phyloP scores from a whole-genome alignment of 1,140 invertebrate species.

The Galendromus occidentalis region DNA sequence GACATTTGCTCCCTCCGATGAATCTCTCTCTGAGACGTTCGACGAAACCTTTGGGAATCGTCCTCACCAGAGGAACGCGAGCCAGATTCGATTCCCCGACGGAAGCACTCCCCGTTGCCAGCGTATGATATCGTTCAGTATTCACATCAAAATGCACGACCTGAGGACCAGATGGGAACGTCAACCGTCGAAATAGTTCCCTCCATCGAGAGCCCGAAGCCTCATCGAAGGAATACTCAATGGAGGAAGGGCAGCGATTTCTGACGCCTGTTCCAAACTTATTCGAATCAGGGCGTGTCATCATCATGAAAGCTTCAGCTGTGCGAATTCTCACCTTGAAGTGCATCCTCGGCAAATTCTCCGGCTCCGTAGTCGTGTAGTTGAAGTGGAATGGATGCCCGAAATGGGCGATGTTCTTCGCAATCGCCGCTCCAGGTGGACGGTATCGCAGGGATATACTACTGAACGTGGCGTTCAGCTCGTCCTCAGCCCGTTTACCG shows the following conservation, averaged over 20 bases:
- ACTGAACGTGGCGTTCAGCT: slow-evolving; percentile 3
- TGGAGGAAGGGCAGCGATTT: too few species aligned
- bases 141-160: neutral
- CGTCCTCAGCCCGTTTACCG: neutral
- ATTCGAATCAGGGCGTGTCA: too few species aligned
- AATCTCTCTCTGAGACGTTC: neutral
- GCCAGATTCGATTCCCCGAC: neutral
- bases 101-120: neutral
- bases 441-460: neutral
- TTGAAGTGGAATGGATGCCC: slow-evolving; percentile 8
- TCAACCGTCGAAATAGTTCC: too few species aligned
- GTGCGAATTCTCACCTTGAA: neutral
- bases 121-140: neutral
- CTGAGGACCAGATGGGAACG: neutral
- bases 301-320: too few species aligned
- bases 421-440: neutral
- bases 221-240: too few species aligned
- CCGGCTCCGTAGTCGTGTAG: neutral
- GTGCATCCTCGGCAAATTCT: neutral
- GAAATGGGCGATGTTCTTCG: neutral
- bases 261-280: too few species aligned
- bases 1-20: neutral
- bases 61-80: neutral
- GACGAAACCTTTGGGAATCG: neutral
- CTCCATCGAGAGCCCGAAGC: too few species aligned